These are phyloP conservation scores for Toxonevra muliebris DNA, from an alignment of 2,888 invertebrate species.

Conservation along the genomic window DNA sequence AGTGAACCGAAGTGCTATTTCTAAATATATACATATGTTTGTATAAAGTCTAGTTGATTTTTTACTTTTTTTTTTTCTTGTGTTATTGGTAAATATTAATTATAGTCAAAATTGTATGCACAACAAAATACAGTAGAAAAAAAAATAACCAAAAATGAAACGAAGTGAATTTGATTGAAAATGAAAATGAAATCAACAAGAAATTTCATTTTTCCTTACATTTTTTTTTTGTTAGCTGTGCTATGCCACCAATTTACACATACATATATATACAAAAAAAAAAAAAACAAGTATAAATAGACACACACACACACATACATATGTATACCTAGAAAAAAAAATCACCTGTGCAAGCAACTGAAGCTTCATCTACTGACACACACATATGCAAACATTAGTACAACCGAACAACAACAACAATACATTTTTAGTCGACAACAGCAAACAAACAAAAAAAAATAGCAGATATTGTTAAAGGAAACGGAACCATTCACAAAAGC, in stretches of 20 bases:
- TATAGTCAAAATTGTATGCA: constrained; percentile 29
- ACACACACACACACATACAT: neutral
- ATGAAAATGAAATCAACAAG: constrained; percentile 28
- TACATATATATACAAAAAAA: neutral
- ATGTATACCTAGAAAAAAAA: neutral
- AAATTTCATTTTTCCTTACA: constrained; percentile 32
- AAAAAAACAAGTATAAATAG: constrained; percentile 14
- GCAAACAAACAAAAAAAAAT: too few species aligned
- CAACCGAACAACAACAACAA: too few species aligned
- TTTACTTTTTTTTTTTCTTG: neutral
- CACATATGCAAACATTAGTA: too few species aligned
- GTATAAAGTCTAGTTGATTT: neutral
- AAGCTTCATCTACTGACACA: too few species aligned
- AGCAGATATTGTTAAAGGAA: too few species aligned
- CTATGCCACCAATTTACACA: constrained; percentile 16
- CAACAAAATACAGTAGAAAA: constrained; percentile 18
- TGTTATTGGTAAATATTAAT: constrained; percentile 21
- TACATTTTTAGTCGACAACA: too few species aligned
- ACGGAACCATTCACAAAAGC: too few species aligned
- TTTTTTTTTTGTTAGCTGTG: constrained; percentile 20
- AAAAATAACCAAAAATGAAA: constrained; percentile 28
- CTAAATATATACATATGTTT: neutral
- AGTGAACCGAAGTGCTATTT: neutral
- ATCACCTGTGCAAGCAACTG: neutral
- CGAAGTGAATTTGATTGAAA: constrained; percentile 28